Base-by-base conservation (phyloP, 2,888 invertebrate species). In the Caradrina clavipalpis region DNA sequence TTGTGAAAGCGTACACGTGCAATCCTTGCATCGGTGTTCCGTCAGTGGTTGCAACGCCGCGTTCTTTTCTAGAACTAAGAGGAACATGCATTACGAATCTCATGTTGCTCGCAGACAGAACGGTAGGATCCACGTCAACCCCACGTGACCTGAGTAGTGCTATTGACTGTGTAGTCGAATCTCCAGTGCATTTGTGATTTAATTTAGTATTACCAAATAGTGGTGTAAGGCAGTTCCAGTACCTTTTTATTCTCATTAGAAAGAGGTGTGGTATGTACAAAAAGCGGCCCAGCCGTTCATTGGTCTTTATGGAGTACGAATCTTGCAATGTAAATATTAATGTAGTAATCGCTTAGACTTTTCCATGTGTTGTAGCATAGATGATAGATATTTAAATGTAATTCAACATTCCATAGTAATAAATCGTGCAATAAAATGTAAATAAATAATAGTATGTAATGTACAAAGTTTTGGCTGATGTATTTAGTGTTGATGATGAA, bases 11-110 rank as follows among this genome's bases (percentile, higher is more conserved):
- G 93, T 96, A 59, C 98, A 98, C 88, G 90, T 95, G 45, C 96
- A 97, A 69, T 97, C 98, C 69, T 97, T 98, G 93, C 97, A 97
- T 86, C 96, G 97, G 76, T 98, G 98, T 93, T 97, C 97, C n/a
- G 96, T 98, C 60, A 96, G 96, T 69, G 98, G 98, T 17, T 98
- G 98, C 92, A 97, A 97, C 60, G 97, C 98, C 84, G 97, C 98
- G 58, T 98, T 98, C 93, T 97, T 97, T 73, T 98, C 98, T 15
- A 96, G 97, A 82, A 98, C 98, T 78, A 97, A 97, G 81, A 96
- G 98, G 74, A 98, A 98, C 89, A 96, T 97, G 59, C 98, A 98
- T 92, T 97, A 97, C 72, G 97, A 98, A 85, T 97, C 97, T 82
- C 97, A 97, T 78, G 92, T 96, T 31, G 89, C 92, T 6, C 90